phyloP scores from a whole-genome alignment of 2,888 invertebrate species.

The Pelosia muscerda region DNA sequence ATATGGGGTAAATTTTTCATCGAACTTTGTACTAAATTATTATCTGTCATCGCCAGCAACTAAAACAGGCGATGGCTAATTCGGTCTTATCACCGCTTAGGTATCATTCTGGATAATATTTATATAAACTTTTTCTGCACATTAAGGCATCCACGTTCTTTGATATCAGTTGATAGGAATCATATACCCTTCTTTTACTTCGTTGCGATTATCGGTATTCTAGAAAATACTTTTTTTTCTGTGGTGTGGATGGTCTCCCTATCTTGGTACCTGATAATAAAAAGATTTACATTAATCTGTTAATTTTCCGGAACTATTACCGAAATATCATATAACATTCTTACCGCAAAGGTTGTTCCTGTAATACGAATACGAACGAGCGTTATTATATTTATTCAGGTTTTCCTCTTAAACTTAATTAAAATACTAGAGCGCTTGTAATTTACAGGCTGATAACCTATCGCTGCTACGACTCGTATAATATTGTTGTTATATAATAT shows the following conservation, averaged over 20 bases:
- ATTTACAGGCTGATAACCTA: constrained; percentile 18
- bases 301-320: not conserved
- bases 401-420: constrained; percentile 15
- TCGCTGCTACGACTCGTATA: constrained; percentile 15
- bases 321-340: not conserved
- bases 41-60: not conserved
- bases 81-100: not conserved
- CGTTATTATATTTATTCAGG: constrained; percentile 12
- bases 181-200: not conserved
- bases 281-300: not conserved
- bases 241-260: not conserved
- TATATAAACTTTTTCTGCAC: not conserved
- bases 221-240: not conserved
- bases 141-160: not conserved
- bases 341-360: not conserved
- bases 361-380: not conserved
- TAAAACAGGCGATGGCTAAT: not conserved
- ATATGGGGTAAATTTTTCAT: too few relatives aligned
- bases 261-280: not conserved
- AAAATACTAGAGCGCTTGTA: constrained; percentile 17
- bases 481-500: constrained; percentile 14
- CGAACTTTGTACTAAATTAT: too few relatives aligned
- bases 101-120: too few relatives aligned
- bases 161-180: not conserved
- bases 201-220: not conserved